Evolutionary conservation across 2,888 invertebrate genomes (phyloP).

Genomic region (Nipponacmea schrenckii): DNA sequence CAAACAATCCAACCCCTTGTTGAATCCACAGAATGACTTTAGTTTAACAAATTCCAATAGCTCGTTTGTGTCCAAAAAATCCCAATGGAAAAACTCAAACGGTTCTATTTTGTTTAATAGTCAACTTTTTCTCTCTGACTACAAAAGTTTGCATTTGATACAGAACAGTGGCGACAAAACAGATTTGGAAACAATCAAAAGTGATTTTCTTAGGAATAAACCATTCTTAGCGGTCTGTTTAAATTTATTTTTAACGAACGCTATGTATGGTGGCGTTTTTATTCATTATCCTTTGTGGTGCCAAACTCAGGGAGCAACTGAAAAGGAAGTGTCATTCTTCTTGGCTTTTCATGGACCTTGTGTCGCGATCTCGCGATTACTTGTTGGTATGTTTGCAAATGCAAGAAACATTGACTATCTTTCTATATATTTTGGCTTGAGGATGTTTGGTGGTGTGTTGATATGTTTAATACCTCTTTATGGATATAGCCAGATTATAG

Average conservation of each 20-base stretch:
- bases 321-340: slow-evolving; percentile 13
- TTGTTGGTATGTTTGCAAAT: slow-evolving; percentile 23
- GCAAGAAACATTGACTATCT: slow-evolving; percentile 18
- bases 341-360: slow-evolving; percentile 24
- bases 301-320: neutral
- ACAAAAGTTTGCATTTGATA: neutral
- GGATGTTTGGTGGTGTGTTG: neutral
- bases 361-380: slow-evolving; percentile 13
- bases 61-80: neutral
- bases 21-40: no score
- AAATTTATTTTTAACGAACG: slow-evolving; percentile 11
- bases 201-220: neutral
- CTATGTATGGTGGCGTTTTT: neutral
- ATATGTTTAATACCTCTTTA: slow-evolving; percentile 6
- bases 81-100: neutral
- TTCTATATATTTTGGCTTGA: slow-evolving; percentile 19
- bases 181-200: neutral
- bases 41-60: no score
- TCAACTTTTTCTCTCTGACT: slow-evolving; percentile 6
- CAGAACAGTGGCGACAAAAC: neutral
- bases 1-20: no score
- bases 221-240: slow-evolving; percentile 13
- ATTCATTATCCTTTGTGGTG: slow-evolving; percentile 15
- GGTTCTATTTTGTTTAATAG: neutral
- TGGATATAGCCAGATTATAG: slow-evolving; percentile 9